Percentiles rank a stretch among this genome's conserved stretches.
phyloP scores from a whole-genome alignment of 2,797 vertebrate genomes.

The Melanotaenia maccullochi region DNA sequence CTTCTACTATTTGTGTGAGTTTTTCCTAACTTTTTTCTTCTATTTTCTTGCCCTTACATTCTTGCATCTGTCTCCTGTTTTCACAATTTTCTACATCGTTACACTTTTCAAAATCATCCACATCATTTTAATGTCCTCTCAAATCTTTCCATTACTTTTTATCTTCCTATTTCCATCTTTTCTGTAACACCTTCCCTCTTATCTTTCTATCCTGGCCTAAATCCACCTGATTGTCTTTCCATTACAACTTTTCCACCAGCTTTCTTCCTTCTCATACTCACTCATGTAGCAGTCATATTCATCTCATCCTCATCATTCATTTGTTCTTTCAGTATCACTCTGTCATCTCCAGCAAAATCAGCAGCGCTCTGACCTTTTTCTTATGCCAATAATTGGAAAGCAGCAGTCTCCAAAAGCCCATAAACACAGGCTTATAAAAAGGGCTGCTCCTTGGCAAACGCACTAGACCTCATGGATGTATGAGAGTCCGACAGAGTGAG shows the following conservation, averaged over 20 bases:
- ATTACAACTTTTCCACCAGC: background rate
- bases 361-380: conserved; percentile 61
- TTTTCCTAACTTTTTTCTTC: background rate
- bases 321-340: conserved; percentile 20
- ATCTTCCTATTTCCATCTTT: background rate
- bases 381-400: conserved; percentile 75
- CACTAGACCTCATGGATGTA: conserved; percentile 62
- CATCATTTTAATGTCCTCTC: background rate
- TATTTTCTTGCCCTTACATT: background rate
- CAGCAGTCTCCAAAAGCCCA: conserved; percentile 68
- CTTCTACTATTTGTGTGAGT: background rate
- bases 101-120: conserved; percentile 1
- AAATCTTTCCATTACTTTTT: background rate
- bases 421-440: conserved; percentile 77
- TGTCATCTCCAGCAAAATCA: conserved; percentile 38
- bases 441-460: conserved; percentile 57
- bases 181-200: background rate
- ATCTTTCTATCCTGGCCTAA: background rate
- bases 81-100: background rate
- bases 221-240: background rate
- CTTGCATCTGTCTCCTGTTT: background rate
- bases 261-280: background rate
- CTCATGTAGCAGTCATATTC: conserved; percentile 8
- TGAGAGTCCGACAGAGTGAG: conserved; percentile 47
- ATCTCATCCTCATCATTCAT: conserved; percentile 20